These are phyloP conservation scores for Conops quadrifasciatus DNA, from an alignment of 2,888 invertebrate species.

Conservation along the genomic window DNA sequence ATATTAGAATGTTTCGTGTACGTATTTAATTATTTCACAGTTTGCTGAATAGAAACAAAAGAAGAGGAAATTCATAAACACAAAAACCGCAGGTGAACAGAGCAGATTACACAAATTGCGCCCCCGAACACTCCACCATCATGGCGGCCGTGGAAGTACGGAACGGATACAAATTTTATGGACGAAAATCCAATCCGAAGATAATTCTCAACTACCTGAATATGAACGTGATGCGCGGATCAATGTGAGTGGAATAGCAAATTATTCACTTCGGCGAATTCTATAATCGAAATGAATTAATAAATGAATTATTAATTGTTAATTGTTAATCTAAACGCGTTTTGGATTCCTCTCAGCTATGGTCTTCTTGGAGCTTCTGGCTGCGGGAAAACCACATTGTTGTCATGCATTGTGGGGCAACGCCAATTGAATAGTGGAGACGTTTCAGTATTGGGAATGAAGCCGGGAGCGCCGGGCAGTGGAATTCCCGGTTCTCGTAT, in stretches of 20 bases:
- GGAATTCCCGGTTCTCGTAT: slow-evolving; percentile 77
- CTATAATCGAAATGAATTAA: not conserved
- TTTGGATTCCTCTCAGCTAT: slow-evolving; percentile 69
- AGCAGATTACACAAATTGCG: slow-evolving; percentile 28
- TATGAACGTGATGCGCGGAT: slow-evolving; percentile 78
- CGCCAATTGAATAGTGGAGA: slow-evolving; percentile 77
- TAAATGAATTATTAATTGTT: not conserved
- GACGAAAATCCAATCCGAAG: slow-evolving; percentile 67
- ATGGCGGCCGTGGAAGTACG: slow-evolving; percentile 74
- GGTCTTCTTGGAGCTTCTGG: slow-evolving; percentile 90
- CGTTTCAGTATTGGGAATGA: slow-evolving; percentile 78
- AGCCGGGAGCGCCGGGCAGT: slow-evolving; percentile 73
- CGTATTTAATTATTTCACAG: not conserved
- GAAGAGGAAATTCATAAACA: not conserved
- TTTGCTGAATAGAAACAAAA: not conserved
- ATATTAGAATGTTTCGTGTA: not conserved
- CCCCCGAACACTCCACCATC: slow-evolving; percentile 36
- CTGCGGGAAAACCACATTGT: slow-evolving; percentile 88
- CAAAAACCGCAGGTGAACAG: slow-evolving; percentile 23
- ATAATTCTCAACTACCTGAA: slow-evolving; percentile 74
- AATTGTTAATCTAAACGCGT: slow-evolving; percentile 19
- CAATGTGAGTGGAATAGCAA: slow-evolving; percentile 73
- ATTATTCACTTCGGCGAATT: not conserved
- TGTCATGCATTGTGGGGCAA: slow-evolving; percentile 85
- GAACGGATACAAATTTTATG: slow-evolving; percentile 76